Evolutionary conservation across 2,888 invertebrate species (phyloP), one percentile per base, ranked within the genome.

Genomic region (Himalopsyche anomala): DNA sequence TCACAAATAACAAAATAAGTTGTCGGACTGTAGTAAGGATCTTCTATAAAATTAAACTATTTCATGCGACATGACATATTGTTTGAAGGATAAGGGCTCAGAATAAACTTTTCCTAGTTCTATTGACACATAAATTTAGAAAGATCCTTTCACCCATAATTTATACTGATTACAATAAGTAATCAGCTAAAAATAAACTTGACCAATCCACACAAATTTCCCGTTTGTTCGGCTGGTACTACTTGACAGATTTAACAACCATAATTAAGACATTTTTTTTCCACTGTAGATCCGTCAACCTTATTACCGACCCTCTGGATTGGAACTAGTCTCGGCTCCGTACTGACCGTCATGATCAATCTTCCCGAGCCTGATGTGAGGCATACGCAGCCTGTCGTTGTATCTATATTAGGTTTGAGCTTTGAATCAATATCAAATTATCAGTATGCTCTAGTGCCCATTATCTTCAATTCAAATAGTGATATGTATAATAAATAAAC

Each of bases 271-370:
- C 12, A 45, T 15, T 0, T 74, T 38, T 36, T 15, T 85, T 87
- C 87, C 15, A 15, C 90, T 90, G 40, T 91, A 98, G 99, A 99
- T 93, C 96, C 96, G 90, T 95, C 95, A 91, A 94, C 96, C 90
- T 94, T 96, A 91, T 92, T 94, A 90, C 98, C 99, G 89, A 98
- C 98, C 90, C 93, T 99, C 89, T 99, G 99, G 99, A 96, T 99
- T 90, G 99, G 99, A 90, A 99, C 99, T 89, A 98, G 98, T 92
- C 94, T 98, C 90, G 99, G 99, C 90, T 98, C 99, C 87, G 97
- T 99, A 91, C 95, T 99, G 90, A 98, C 98, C 89, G 96, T 99
- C 92, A 95, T 97, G 92, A 95, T 99, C 91, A 96, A 95, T 91
- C 95, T 97, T 89, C 95, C 96, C 87, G 96, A 96, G 90, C 94